These are phyloP conservation scores for Dryoscopus gambensis DNA, from an alignment of 2,113 vertebrate species.

Conservation along the genomic window DNA sequence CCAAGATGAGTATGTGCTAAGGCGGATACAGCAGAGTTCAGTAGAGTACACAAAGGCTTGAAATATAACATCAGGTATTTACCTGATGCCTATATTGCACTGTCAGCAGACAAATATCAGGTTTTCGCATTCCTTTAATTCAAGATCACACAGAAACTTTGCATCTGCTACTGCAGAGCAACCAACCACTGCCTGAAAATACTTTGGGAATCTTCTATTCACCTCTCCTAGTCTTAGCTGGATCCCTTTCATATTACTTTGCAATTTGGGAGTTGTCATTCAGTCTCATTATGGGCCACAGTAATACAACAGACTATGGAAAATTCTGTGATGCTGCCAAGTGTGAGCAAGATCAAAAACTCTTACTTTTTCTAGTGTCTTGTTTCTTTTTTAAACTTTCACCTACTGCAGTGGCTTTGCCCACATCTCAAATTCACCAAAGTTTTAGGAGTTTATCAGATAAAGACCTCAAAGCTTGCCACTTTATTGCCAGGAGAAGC, in stretches of 20 bases:
- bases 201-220: neutral
- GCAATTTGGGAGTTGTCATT: neutral
- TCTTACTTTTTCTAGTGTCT: neutral
- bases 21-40: neutral
- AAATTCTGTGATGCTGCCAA: neutral
- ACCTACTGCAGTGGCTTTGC: neutral
- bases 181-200: neutral
- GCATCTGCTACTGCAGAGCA: neutral
- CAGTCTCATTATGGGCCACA: neutral
- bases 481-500: neutral
- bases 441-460: neutral
- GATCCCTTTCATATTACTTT: neutral
- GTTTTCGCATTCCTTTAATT: neutral
- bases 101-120: neutral
- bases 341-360: neutral
- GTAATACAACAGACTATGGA: neutral
- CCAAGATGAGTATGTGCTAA: neutral
- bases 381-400: neutral
- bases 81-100: neutral
- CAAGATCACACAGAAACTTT: neutral
- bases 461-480: neutral
- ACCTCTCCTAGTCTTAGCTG: neutral
- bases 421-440: neutral
- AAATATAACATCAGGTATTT: neutral
- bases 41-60: neutral